Conservation (phyloP, 2,888 invertebrate genomes). For the Synanthedon formicaeformis region DNA sequence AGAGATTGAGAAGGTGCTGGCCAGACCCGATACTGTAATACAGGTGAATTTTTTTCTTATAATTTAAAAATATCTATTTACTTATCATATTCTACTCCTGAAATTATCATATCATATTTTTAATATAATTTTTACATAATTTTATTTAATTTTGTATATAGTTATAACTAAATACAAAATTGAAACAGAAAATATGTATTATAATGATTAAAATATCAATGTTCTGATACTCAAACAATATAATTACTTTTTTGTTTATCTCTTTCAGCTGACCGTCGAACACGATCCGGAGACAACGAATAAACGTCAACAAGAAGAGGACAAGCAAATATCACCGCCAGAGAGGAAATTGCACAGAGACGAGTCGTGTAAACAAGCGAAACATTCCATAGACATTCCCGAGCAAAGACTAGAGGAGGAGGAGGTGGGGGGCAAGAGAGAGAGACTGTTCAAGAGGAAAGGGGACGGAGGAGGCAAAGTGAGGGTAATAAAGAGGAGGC, state of each 20-base stretch:
- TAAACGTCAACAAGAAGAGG: constrained; percentile 14
- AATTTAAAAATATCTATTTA: too few species aligned
- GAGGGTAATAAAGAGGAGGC: constrained; percentile 42
- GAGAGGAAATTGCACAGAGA: constrained; percentile 61
- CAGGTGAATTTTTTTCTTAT: constrained; percentile 67
- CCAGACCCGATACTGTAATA: constrained; percentile 78
- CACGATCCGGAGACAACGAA: constrained; percentile 83
- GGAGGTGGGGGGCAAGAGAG: constrained; percentile 21
- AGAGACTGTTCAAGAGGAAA: constrained; percentile 58
- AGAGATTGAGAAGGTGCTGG: constrained; percentile 80
- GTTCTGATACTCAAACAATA: too few species aligned
- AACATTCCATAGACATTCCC: not conserved
- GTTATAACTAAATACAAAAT: too few species aligned
- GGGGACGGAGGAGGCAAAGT: constrained; percentile 44
- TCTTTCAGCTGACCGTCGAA: constrained; percentile 82
- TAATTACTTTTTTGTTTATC: too few species aligned
- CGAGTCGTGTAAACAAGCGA: not conserved
- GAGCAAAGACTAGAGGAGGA: constrained; percentile 33
- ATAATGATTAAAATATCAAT: too few species aligned
- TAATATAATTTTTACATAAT: too few species aligned
- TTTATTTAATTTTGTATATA: too few species aligned
- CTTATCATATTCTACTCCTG: too few species aligned
- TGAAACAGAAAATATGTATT: too few species aligned
- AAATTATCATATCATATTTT: too few species aligned
- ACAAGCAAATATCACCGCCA: constrained; percentile 50